These are phyloP conservation scores for Lithophane socia DNA, from an alignment of 2,888 invertebrate species.

Conservation along the genomic window DNA sequence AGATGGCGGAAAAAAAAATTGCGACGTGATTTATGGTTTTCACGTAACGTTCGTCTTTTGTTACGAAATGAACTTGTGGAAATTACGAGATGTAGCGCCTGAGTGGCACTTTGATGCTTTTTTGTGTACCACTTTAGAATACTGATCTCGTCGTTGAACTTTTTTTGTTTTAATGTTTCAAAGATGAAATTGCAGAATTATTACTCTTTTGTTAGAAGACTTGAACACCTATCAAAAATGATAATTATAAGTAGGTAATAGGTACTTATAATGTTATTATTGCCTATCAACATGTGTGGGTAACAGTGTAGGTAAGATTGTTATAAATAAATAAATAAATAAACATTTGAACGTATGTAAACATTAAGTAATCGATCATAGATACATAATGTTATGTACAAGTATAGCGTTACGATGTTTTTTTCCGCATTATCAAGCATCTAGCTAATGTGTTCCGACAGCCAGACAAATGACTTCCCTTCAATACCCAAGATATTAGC, in stretches of 20 bases:
- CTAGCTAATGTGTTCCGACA: constrained; percentile 69
- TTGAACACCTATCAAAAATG: not conserved
- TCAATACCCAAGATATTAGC: constrained; percentile 61
- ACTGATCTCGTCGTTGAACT: constrained; percentile 17
- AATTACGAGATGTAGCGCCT: constrained; percentile 53
- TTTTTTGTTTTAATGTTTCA: constrained; percentile 18
- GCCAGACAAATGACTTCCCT: constrained; percentile 68
- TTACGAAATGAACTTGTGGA: constrained; percentile 58
- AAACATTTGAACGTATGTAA: not conserved
- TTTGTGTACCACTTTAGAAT: constrained; percentile 49
- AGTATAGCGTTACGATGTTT: constrained; percentile 41
- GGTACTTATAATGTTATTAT: not conserved
- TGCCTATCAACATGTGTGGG: not conserved
- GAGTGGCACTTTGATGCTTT: constrained; percentile 50
- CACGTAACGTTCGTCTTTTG: constrained; percentile 56
- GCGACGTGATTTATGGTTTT: constrained; percentile 63
- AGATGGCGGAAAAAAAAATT: constrained; percentile 50
- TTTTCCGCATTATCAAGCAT: constrained; percentile 49
- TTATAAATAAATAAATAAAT: too few relatives aligned
- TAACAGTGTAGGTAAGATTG: too few relatives aligned
- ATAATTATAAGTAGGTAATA: not conserved
- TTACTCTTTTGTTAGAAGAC: not conserved
- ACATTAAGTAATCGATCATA: constrained; percentile 12
- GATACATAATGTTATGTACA: constrained; percentile 6
- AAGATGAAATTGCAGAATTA: not conserved